Base-by-base conservation (phyloP, 2,888 invertebrate species). In the Molanna angustata region DNA sequence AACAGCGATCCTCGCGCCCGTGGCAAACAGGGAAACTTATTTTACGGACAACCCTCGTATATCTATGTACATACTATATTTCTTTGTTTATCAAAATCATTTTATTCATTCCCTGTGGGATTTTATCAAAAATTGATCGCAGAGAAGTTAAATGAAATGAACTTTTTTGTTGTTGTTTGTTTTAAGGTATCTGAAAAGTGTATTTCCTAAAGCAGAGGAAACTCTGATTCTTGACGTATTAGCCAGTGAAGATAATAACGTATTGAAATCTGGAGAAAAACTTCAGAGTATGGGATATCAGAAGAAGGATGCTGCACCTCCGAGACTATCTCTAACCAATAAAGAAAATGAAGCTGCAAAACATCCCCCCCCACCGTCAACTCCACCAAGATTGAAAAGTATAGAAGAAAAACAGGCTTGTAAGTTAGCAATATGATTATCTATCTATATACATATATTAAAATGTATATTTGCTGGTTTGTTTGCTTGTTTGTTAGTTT, bases 121-220 rank as follows among this genome's bases (percentile, higher is more conserved):
- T n/a, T n/a, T n/a, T n/a, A n/a, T n/a, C n/a, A n/a, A n/a, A n/a
- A n/a, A n/a, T n/a, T n/a, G n/a, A n/a, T n/a, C n/a, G n/a, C n/a
- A n/a, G n/a, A n/a, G n/a, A n/a, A n/a, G n/a, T n/a, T n/a, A n/a
- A n/a, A n/a, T n/a, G n/a, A n/a, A n/a, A n/a, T n/a, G n/a, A n/a
- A n/a, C n/a, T n/a, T n/a, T 27, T 27, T 27, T 33, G 13, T 33
- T 3, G 13, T 9, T 16, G 13, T 61, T 58, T 57, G 63, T 66
- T 69, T 70, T 49, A 73, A 93, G 93, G 75, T 94, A 94, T 71
- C 80, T 94, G 74, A 94, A 94, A 72, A 90, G 88, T 64, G 84
- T 94, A 63, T 94, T 93, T 68, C 90, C 93, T 0, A 87, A 90
- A 70, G 93, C 90, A 0, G 94, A 94, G 64, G 94, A 94, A 69